Evolutionary conservation across 2,113 vertebrate species (phyloP).

Genomic region (Brienomyrus longianalis): DNA sequence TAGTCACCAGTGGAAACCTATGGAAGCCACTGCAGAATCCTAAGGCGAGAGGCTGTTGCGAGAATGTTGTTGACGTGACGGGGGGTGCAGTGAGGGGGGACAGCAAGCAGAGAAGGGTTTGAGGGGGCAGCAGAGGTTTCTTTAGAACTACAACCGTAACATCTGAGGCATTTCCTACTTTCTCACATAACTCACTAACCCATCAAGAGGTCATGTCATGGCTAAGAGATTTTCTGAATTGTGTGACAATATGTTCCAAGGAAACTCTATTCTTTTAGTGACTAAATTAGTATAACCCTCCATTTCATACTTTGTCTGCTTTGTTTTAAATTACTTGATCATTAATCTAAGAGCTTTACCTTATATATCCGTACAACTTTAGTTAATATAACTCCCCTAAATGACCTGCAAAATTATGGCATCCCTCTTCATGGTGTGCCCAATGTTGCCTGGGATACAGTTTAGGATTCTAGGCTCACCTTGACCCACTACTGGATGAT

Average conservation of each 20-base stretch:
- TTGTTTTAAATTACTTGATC: not conserved
- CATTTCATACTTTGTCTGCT: not conserved
- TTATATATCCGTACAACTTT: not conserved
- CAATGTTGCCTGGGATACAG: not conserved
- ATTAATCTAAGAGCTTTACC: not conserved
- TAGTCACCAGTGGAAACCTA: not conserved
- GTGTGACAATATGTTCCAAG: not conserved
- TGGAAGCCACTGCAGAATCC: not conserved
- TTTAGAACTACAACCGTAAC: not conserved
- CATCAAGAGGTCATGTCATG: not conserved
- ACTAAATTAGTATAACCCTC: not conserved
- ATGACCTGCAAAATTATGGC: not conserved
- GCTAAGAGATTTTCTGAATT: not conserved
- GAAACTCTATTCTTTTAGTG: not conserved
- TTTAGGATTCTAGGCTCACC: not conserved
- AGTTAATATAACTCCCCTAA: not conserved
- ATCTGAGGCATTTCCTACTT: not conserved
- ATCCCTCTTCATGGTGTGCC: not conserved
- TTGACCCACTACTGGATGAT: not conserved
- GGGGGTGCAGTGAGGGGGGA: not conserved
- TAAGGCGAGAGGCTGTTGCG: not conserved
- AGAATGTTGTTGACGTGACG: not conserved
- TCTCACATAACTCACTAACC: not conserved
- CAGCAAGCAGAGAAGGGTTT: not conserved
- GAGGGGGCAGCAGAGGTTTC: not conserved